phyloP scores from a whole-genome alignment of 2,113 vertebrate genomes.

The Parus major region DNA sequence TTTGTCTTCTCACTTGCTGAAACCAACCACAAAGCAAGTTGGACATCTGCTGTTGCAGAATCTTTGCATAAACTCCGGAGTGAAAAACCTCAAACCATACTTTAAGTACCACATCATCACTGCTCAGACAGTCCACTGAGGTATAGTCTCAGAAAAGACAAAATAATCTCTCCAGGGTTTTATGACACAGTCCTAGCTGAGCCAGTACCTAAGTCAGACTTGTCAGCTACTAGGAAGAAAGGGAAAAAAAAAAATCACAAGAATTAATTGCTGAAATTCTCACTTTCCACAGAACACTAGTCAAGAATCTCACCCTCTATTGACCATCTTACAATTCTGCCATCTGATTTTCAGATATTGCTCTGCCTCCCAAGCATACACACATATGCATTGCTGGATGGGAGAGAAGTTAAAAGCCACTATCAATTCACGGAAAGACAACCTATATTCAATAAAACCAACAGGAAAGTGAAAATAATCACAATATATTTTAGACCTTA shows the following conservation, averaged over 20 bases:
- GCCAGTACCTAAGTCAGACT: background rate
- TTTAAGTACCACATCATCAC: background rate
- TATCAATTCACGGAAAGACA: background rate
- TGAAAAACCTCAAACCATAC: background rate
- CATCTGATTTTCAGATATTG: background rate
- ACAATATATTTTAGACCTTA: background rate
- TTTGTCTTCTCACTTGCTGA: background rate
- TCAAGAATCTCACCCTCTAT: background rate
- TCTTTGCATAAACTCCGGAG: background rate
- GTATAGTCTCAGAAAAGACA: background rate
- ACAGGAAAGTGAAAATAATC: background rate
- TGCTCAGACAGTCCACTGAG: background rate
- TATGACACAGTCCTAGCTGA: background rate
- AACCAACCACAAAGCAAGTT: background rate
- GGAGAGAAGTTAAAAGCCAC: background rate
- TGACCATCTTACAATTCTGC: background rate
- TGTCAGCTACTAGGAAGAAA: background rate
- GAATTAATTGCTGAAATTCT: background rate
- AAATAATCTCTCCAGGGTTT: background rate
- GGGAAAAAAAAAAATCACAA: background rate
- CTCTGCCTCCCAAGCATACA: background rate
- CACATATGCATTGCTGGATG: rapidly evolving
- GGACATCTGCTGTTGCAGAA: background rate
- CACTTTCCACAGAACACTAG: background rate
- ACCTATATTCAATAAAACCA: background rate